These are phyloP conservation scores for Rosalia funebris DNA, from an alignment of 2,888 invertebrate genomes.

Conservation along the genomic window DNA sequence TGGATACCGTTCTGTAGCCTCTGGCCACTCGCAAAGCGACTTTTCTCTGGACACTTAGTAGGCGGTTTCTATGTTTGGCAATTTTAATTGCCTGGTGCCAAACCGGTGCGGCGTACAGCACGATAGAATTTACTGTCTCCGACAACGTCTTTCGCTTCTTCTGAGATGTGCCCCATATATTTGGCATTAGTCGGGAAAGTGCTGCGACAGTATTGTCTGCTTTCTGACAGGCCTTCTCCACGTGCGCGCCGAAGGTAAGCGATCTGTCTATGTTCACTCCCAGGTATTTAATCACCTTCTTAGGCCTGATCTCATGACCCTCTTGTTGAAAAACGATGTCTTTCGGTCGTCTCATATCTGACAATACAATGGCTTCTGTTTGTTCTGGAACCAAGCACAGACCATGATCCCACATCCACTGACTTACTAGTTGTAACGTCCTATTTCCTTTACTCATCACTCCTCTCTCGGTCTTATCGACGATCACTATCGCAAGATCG, in stretches of 20 bases:
- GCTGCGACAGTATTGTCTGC: background rate
- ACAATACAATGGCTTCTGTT: conserved; percentile 26
- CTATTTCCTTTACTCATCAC: conserved; percentile 4
- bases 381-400: conserved; percentile 21
- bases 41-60: conserved; percentile 25
- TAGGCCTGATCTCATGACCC: too few species aligned
- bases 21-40: too few species aligned
- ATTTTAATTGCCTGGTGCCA: conserved; percentile 14
- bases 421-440: background rate
- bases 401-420: conserved; percentile 26
- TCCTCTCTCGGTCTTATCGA: conserved; percentile 7
- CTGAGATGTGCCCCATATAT: conserved; percentile 17
- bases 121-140: conserved; percentile 5
- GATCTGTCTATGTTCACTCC: background rate
- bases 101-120: conserved; percentile 19
- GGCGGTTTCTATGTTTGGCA: conserved; percentile 8
- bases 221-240: background rate
- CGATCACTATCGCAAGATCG: conserved; percentile 3
- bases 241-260: too few species aligned
- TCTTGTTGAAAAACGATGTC: background rate
- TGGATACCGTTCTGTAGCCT: too few species aligned
- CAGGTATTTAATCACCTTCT: background rate
- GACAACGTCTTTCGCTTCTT: conserved; percentile 8
- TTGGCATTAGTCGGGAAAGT: background rate
- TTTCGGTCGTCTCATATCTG: background rate